Evolutionary conservation across 2,113 vertebrate species (phyloP).

Genomic region (Cygnus atratus): DNA sequence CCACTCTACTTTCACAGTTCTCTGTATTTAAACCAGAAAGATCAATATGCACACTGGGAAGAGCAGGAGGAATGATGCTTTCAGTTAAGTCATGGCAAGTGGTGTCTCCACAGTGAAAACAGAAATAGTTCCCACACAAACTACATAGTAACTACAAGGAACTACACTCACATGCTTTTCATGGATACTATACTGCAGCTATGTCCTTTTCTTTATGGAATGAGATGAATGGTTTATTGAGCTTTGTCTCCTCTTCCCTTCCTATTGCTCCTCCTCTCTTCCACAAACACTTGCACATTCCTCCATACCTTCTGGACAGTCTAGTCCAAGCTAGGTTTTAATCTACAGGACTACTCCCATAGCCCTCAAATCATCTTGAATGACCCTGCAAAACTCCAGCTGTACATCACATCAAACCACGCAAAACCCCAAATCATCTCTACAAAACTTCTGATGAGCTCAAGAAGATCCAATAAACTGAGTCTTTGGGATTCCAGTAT

Average conservation of each 20-base stretch:
- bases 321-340: background rate
- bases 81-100: background rate
- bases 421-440: background rate
- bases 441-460: background rate
- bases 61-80: background rate
- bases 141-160: background rate
- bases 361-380: background rate
- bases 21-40: background rate
- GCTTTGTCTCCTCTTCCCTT: background rate
- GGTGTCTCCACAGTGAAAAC: background rate
- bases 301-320: background rate
- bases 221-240: background rate
- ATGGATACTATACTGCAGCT: background rate
- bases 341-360: background rate
- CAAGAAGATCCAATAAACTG: background rate
- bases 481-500: background rate
- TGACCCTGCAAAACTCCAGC: background rate
- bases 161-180: background rate
- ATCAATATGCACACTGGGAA: background rate
- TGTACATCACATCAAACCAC: background rate
- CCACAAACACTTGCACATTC: rapidly evolving
- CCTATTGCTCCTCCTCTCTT: background rate
- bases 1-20: background rate
- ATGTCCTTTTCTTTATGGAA: background rate
- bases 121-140: background rate